Percentiles rank a stretch among this genome's conserved stretches.
These are phyloP conservation scores for Andrena chrysosceles DNA, from an alignment of 2,888 invertebrate genomes.

Conservation along the genomic window DNA sequence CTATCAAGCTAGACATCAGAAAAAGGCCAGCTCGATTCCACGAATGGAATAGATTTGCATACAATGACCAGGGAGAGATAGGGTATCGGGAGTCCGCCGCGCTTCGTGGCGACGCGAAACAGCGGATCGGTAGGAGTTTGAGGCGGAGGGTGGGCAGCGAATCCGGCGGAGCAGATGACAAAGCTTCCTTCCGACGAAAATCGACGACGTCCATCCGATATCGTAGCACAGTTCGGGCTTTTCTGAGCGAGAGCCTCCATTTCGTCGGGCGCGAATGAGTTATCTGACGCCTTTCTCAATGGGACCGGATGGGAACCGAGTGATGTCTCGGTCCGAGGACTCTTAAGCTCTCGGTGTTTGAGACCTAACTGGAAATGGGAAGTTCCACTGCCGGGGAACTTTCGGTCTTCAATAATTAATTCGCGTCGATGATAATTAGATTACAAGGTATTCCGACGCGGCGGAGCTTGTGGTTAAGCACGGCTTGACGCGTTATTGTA, in stretches of 20 bases:
- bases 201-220: conserved; percentile 61
- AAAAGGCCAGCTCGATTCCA: conserved; percentile 81
- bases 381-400: not conserved
- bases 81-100: conserved; percentile 65
- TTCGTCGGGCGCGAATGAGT: conserved; percentile 40
- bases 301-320: conserved; percentile 22
- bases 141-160: conserved; percentile 19
- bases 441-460: not conserved
- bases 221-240: conserved; percentile 25
- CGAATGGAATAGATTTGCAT: conserved; percentile 82
- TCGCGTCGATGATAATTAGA: not conserved
- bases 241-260: conserved; percentile 34
- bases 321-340: conserved; percentile 47
- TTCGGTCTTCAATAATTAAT: not conserved
- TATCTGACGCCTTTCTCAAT: conserved; percentile 49
- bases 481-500: not conserved
- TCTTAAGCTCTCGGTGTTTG: conserved; percentile 25
- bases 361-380: conserved; percentile 1
- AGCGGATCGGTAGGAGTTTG: conserved; percentile 8
- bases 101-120: conserved; percentile 52
- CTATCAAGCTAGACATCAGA: conserved; percentile 83
- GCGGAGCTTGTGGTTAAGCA: not conserved
- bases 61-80: conserved; percentile 81
- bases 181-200: conserved; percentile 74
- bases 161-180: conserved; percentile 73